phyloP scores from a whole-genome alignment of 2,888 invertebrate species.

The Synanthedon vespiformis region DNA sequence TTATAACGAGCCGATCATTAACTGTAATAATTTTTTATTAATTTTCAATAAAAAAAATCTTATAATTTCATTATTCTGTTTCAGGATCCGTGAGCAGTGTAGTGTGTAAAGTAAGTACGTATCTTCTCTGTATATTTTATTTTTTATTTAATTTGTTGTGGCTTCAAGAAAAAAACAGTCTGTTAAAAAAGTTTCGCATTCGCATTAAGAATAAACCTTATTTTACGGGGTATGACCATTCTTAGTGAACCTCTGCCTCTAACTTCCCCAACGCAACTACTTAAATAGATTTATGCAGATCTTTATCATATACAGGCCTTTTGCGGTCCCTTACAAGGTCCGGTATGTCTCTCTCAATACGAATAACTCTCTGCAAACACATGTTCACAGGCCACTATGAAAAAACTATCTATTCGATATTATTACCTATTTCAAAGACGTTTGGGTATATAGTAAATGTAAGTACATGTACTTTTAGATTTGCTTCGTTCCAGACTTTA shows the following conservation, averaged over 20 bases:
- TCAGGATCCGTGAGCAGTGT: background rate
- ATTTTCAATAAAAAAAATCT: background rate
- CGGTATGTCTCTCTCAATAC: constrained; percentile 36
- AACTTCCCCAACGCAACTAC: constrained; percentile 2
- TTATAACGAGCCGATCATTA: background rate
- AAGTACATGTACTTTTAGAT: background rate
- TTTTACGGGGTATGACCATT: too few relatives aligned
- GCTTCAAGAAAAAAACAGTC: too few relatives aligned
- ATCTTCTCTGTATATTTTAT: background rate
- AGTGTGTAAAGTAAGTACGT: background rate
- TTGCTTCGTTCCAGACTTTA: background rate
- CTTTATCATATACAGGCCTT: constrained; percentile 30
- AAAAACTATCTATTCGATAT: background rate
- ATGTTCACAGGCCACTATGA: background rate
- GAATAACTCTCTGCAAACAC: constrained; percentile 16
- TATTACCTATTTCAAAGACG: background rate
- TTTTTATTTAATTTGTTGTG: too few relatives aligned
- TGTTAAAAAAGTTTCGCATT: too few relatives aligned
- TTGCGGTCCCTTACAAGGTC: constrained; percentile 44
- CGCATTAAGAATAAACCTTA: too few relatives aligned
- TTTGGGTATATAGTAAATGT: background rate
- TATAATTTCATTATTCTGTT: background rate
- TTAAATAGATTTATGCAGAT: constrained; percentile 34
- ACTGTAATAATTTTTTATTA: background rate
- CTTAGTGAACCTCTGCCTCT: background rate